phyloP scores from a whole-genome alignment of 2,113 vertebrate species.

The Sprattus sprattus region DNA sequence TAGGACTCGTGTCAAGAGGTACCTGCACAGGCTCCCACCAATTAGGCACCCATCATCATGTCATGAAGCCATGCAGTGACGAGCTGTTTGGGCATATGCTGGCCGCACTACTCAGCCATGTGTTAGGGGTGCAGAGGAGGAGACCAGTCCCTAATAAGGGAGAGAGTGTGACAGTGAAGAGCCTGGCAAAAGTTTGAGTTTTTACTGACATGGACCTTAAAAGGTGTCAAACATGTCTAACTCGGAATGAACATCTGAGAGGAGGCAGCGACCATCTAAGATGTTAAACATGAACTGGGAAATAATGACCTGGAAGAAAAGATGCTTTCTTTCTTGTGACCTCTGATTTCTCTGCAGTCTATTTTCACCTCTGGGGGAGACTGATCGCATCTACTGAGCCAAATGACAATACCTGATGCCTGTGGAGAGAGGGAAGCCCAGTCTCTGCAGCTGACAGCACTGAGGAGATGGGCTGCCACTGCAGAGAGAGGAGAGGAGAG shows the following conservation, averaged over 20 bases:
- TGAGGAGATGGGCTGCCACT: neutral
- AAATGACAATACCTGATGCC: neutral
- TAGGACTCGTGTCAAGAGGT: neutral
- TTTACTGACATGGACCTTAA: neutral
- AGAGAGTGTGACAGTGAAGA: neutral
- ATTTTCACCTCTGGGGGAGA: neutral
- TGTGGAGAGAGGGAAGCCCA: neutral
- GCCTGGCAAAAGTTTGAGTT: neutral
- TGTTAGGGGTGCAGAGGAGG: neutral
- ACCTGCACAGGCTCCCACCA: neutral
- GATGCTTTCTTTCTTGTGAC: neutral
- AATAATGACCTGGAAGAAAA: constrained; percentile 1
- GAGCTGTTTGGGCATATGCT: neutral
- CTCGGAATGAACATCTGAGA: neutral
- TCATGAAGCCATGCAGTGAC: neutral
- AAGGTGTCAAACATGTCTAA: neutral
- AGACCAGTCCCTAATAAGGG: neutral
- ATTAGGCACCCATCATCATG: neutral
- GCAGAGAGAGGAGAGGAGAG: neutral
- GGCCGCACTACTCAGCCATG: neutral
- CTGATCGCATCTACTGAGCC: neutral
- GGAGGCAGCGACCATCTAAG: neutral
- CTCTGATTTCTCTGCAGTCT: neutral
- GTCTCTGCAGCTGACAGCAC: neutral
- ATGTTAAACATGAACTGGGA: neutral